Evolutionary conservation across 2,797 vertebrate species (phyloP).

Genomic region (Sternotherus odoratus): DNA sequence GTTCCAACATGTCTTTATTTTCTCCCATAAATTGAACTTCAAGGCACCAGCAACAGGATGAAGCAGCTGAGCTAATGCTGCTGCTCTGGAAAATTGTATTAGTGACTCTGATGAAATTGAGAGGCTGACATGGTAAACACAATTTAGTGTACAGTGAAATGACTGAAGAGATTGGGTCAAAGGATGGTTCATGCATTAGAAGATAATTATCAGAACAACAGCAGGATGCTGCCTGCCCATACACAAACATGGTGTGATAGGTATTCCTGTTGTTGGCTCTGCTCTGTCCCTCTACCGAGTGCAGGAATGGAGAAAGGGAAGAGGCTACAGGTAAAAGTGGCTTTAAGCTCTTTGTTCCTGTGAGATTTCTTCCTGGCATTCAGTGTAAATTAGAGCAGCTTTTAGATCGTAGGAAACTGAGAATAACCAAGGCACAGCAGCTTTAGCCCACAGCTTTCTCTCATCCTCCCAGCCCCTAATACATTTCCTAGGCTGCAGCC

Average conservation of each 20-base stretch:
- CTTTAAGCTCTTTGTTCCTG: background rate
- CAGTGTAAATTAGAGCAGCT: background rate
- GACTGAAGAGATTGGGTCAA: conserved; percentile 47
- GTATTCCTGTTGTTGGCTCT: conserved; percentile 28
- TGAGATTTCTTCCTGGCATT: background rate
- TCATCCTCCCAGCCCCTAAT: rapidly evolving
- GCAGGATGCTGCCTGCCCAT: conserved; percentile 42
- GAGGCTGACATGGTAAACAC: conserved; percentile 62
- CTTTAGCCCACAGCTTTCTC: rapidly evolving
- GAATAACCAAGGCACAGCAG: background rate
- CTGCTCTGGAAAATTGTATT: conserved; percentile 65
- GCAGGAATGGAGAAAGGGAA: background rate
- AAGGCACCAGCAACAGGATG: conserved; percentile 66
- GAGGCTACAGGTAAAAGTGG: background rate
- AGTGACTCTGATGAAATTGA: conserved; percentile 61
- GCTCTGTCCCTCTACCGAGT: background rate
- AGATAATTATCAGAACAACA: conserved; percentile 62
- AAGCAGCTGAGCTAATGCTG: conserved; percentile 65
- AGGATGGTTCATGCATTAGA: conserved; percentile 61
- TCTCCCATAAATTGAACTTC: conserved; percentile 60
- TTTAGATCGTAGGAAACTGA: rapidly evolving
- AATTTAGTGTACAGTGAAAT: conserved; percentile 61
- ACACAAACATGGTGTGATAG: conserved; percentile 48
- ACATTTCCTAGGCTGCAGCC: rapidly evolving
- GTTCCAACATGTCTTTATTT: conserved; percentile 61